Conservation (phyloP, 2,113 vertebrate species). For the Carassius carassius region DNA sequence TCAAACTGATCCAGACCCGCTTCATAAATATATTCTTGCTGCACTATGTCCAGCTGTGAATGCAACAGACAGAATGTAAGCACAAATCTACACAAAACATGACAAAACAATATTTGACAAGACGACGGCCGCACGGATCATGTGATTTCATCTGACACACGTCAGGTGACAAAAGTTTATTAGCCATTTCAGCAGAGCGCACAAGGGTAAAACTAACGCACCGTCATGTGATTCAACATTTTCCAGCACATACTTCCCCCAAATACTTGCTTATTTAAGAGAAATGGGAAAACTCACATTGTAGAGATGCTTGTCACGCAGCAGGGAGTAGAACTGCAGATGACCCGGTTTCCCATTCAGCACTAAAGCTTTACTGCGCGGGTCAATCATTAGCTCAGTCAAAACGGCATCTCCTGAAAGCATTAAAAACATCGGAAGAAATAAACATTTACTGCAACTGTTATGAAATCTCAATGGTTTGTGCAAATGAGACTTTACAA, state of each 20-base stretch:
- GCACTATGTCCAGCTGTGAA: conserved; percentile 90
- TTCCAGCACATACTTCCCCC: conserved; percentile 1
- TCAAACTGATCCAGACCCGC: conserved; percentile 82
- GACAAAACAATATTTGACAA: background rate
- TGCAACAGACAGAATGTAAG: background rate
- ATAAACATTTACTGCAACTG: background rate
- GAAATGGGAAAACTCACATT: conserved; percentile 79
- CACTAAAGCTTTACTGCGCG: conserved; percentile 89
- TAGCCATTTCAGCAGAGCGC: background rate
- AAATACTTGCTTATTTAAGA: background rate
- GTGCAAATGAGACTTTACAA: conserved; percentile 45
- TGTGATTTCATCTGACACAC: conserved; percentile 3
- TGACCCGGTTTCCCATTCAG: conserved; percentile 95
- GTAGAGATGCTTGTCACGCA: conserved; percentile 89
- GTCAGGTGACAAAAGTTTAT: background rate
- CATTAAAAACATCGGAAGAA: conserved; percentile 58
- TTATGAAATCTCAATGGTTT: background rate
- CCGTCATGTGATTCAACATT: background rate
- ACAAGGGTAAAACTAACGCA: background rate
- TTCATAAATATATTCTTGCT: conserved; percentile 89
- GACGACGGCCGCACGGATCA: background rate
- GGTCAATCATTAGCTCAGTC: conserved; percentile 88
- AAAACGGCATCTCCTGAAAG: conserved; percentile 75
- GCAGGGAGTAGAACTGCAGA: conserved; percentile 93
- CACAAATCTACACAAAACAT: background rate